Evolutionary conservation across 2,888 invertebrate genomes (phyloP).

Genomic region (Psylliodes chrysocephalus): DNA sequence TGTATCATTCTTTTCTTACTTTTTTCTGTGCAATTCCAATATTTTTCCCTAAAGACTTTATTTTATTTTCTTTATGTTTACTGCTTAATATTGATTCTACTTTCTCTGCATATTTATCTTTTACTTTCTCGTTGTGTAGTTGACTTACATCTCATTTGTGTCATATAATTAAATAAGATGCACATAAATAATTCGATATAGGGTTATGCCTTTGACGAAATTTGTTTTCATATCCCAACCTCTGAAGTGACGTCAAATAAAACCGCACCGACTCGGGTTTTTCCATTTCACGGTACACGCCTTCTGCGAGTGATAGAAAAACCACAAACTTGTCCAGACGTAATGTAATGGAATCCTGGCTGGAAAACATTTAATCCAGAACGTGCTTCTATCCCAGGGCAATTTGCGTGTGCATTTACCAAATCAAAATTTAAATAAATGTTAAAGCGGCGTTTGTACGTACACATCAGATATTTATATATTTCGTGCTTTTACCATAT

Average conservation of each 20-base stretch:
- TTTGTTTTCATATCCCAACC: slow-evolving; percentile 7
- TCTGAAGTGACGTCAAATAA: slow-evolving; percentile 6
- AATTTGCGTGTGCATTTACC: slow-evolving; percentile 29
- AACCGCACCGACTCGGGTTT: slow-evolving; percentile 19
- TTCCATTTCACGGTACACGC: slow-evolving; percentile 32
- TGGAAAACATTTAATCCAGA: slow-evolving; percentile 29
- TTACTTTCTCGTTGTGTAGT: too few species aligned
- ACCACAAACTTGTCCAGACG: slow-evolving; percentile 32
- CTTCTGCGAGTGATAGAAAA: slow-evolving; percentile 31
- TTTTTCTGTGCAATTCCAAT: too few species aligned
- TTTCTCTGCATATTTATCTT: too few species aligned
- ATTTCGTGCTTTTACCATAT: neutral
- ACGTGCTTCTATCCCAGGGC: slow-evolving; percentile 23
- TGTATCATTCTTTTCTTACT: too few species aligned
- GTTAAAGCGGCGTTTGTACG: neutral
- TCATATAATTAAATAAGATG: too few species aligned
- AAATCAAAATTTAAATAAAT: slow-evolving; percentile 31
- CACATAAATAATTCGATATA: too few species aligned
- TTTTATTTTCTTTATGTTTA: too few species aligned
- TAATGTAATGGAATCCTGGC: slow-evolving; percentile 28
- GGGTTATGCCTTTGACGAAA: too few species aligned
- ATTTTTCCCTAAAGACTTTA: too few species aligned
- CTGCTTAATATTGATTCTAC: too few species aligned
- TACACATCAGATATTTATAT: neutral
- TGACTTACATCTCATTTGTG: too few species aligned